These are phyloP conservation scores for Phenacoccus solenopsis DNA, from an alignment of 1,140 invertebrate species.

Conservation along the genomic window DNA sequence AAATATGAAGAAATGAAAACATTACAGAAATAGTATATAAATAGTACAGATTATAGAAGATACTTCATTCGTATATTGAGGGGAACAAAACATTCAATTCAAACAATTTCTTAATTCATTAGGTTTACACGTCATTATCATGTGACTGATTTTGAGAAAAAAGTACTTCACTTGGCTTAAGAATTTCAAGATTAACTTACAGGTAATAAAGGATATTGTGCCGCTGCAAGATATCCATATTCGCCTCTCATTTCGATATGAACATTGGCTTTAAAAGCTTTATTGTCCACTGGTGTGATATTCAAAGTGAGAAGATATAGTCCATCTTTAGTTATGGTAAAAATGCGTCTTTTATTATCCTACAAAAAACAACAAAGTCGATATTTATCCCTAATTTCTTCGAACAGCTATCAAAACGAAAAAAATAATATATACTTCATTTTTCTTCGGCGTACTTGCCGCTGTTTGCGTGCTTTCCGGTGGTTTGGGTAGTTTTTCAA, in stretches of 20 bases:
- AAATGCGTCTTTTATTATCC: slow-evolving; percentile 32
- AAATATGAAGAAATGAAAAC: slow-evolving; percentile 21
- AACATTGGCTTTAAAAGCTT: background rate
- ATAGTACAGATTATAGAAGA: no score
- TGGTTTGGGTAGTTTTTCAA: background rate
- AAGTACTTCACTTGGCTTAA: background rate
- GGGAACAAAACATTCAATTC: background rate
- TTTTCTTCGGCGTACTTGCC: background rate
- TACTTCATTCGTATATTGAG: background rate
- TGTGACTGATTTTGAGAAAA: no score
- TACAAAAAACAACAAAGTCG: background rate
- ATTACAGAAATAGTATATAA: background rate
- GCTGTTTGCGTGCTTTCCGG: background rate
- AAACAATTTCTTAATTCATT: background rate
- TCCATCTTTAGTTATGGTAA: slow-evolving; percentile 38
- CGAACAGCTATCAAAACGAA: background rate
- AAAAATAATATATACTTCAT: background rate
- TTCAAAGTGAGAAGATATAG: slow-evolving; percentile 40
- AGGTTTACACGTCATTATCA: background rate
- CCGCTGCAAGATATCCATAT: slow-evolving; percentile 59
- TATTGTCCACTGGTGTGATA: slow-evolving; percentile 26
- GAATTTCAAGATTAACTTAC: slow-evolving; percentile 34
- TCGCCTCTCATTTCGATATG: slow-evolving; percentile 41
- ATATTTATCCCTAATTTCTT: background rate
- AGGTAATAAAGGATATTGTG: slow-evolving; percentile 56